Evolutionary conservation across 2,113 vertebrate genomes (phyloP).

Genomic region (Uropsilus gracilis): DNA sequence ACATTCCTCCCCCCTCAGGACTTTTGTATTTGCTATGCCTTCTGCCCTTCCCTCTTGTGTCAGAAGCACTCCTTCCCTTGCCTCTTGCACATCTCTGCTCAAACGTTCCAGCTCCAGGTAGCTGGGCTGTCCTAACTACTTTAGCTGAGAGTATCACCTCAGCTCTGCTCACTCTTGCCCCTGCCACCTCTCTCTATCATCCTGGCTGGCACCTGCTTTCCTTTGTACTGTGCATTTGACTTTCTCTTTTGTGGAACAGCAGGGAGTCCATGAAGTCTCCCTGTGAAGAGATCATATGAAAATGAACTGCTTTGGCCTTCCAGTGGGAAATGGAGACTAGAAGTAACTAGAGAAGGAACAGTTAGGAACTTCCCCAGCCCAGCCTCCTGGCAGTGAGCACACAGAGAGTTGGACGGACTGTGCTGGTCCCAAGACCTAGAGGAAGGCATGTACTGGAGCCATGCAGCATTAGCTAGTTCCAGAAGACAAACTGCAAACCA

Average conservation of each 20-base stretch:
- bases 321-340: not conserved
- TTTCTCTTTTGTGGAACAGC: conserved; percentile 85
- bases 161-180: not conserved
- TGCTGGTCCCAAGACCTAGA: not conserved
- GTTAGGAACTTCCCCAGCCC: not conserved
- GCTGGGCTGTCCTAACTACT: not conserved
- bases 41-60: not conserved
- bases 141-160: not conserved
- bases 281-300: not conserved
- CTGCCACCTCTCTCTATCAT: conserved; percentile 90
- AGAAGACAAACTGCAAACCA: too few relatives aligned
- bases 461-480: not conserved
- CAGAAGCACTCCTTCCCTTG: not conserved
- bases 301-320: not conserved
- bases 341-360: not conserved
- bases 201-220: conserved; percentile 89
- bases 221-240: conserved; percentile 82
- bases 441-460: not conserved
- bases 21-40: not conserved
- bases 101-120: not conserved
- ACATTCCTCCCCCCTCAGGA: not conserved
- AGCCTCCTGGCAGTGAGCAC: not conserved
- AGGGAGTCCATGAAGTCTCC: conserved; percentile 84
- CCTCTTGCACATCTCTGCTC: not conserved
- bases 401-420: accelerated